Percentiles rank a stretch among this genome's conserved stretches.
Conservation (phyloP, 2,797 vertebrate genomes). For the Myotis pilosus region DNA sequence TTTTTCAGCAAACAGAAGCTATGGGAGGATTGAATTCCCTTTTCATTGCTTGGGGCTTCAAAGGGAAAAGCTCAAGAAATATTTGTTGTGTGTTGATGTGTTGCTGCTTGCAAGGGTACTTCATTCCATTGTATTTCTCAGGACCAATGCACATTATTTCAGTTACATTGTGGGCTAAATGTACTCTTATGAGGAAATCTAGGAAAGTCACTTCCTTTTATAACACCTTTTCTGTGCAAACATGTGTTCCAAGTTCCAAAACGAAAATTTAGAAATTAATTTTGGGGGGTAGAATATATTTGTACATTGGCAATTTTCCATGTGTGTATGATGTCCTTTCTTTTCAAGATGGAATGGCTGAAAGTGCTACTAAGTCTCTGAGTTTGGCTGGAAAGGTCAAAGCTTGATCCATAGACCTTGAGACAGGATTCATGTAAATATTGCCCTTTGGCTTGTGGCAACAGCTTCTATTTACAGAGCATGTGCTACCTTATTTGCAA, state of each 20-base stretch:
- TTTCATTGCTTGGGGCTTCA: background rate
- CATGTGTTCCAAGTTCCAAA: conserved; percentile 30
- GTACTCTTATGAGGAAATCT: conserved; percentile 31
- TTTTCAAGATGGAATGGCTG: conserved; percentile 32
- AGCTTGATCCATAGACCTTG: conserved; percentile 66
- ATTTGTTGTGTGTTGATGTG: conserved; percentile 3
- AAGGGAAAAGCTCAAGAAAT: conserved; percentile 42
- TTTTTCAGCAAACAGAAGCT: conserved; percentile 43
- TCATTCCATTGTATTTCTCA: conserved; percentile 7
- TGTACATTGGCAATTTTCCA: conserved; percentile 42
- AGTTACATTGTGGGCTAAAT: background rate
- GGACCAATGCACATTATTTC: background rate
- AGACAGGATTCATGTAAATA: conserved; percentile 70
- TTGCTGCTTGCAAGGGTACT: conserved; percentile 23
- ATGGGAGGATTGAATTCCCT: conserved; percentile 20
- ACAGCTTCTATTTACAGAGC: conserved; percentile 70
- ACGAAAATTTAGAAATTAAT: conserved; percentile 34
- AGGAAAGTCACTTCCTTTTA: background rate
- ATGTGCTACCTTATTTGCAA: conserved; percentile 64
- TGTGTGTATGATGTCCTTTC: conserved; percentile 28
- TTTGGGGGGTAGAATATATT: conserved; percentile 41
- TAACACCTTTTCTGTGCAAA: conserved; percentile 34
- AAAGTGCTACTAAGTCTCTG: conserved; percentile 40
- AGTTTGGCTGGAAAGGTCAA: conserved; percentile 50
- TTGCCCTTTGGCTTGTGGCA: conserved; percentile 67